phyloP scores from a whole-genome alignment of 2,797 vertebrate genomes.

The Remorina albescens region DNA sequence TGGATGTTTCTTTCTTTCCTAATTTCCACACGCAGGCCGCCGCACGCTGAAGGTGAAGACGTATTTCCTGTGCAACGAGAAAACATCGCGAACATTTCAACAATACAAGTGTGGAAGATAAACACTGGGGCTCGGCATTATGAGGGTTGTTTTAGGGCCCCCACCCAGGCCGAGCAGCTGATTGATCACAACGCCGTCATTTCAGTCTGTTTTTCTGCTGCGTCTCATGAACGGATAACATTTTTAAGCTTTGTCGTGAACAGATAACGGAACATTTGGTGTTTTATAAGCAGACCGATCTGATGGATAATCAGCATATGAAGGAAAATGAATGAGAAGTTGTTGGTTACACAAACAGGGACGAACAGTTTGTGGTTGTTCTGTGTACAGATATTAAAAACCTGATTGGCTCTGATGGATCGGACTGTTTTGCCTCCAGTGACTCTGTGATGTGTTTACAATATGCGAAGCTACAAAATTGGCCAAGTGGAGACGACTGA shows the following conservation, averaged over 20 bases:
- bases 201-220: too few species aligned
- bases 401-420: not conserved
- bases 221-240: too few species aligned
- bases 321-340: not conserved
- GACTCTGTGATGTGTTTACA: constrained; percentile 54
- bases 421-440: constrained; percentile 1
- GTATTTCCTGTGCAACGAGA: constrained; percentile 6
- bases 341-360: constrained; percentile 5
- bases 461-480: constrained; percentile 27
- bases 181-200: not conserved
- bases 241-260: too few species aligned
- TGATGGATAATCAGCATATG: too few species aligned
- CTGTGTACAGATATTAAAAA: not conserved
- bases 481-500: constrained; percentile 32
- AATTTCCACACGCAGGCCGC: constrained; percentile 31
- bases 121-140: constrained; percentile 11
- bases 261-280: too few species aligned
- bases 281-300: too few species aligned
- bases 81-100: constrained; percentile 37
- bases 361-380: constrained; percentile 8
- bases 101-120: constrained; percentile 51
- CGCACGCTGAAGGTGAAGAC: constrained; percentile 10
- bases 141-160: not conserved
- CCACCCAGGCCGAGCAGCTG: not conserved
- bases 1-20: constrained; percentile 26